Evolutionary conservation across 2,888 invertebrate species (phyloP).

Genomic region (Epinotia ramella): DNA sequence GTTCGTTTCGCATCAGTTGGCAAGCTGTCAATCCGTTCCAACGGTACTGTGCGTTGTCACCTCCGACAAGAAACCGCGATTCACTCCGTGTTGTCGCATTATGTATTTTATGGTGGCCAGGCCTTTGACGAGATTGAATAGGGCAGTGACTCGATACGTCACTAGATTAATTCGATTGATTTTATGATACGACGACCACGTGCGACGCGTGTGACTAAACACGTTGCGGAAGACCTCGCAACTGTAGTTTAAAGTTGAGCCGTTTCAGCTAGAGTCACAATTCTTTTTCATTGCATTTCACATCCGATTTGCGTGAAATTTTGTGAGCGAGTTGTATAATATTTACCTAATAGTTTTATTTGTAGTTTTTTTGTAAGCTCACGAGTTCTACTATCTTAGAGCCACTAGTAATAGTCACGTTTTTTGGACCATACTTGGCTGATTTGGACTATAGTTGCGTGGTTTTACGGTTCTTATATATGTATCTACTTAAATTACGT

Average conservation of each 20-base stretch:
- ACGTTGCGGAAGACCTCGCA: background rate
- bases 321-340: no score
- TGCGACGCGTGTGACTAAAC: constrained; percentile 1
- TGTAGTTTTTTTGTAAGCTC: no score
- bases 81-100: constrained; percentile 9
- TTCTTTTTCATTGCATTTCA: no score
- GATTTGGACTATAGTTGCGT: no score
- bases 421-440: no score
- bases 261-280: no score
- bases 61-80: background rate
- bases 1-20: constrained; percentile 36
- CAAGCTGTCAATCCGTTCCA: constrained; percentile 16
- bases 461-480: no score
- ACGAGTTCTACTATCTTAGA: no score
- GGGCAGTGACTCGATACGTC: constrained; percentile 17
- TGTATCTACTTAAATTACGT: background rate
- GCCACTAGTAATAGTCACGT: no score
- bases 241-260: no score
- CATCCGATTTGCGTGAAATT: no score
- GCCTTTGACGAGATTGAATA: constrained; percentile 31
- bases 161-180: constrained; percentile 20
- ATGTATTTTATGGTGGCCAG: constrained; percentile 9
- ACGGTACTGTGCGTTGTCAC: constrained; percentile 8
- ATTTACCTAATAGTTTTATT: no score
- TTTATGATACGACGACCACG: background rate